Evolutionary conservation across 1,140 invertebrate genomes (phyloP).

Genomic region (Bombus superbus): DNA sequence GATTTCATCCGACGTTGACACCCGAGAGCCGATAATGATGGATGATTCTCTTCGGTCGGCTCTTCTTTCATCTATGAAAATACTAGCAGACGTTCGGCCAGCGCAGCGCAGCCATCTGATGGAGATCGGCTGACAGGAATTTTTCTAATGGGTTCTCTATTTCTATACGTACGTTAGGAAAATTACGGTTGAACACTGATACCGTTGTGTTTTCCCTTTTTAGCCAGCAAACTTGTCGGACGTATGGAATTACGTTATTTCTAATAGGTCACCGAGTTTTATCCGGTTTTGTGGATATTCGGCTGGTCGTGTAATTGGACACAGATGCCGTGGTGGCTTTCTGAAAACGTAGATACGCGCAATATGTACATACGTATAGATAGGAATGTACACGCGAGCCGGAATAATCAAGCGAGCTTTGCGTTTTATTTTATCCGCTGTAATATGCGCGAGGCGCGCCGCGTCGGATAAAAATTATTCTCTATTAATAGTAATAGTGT

Average conservation of each 20-base stretch:
- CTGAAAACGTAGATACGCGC: not conserved
- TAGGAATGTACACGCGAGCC: not conserved
- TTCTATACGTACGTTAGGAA: not conserved
- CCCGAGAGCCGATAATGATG: constrained; percentile 41
- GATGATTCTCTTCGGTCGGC: not conserved
- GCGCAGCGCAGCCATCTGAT: not conserved
- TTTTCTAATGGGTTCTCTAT: not conserved
- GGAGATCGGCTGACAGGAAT: not conserved
- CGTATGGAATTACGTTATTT: constrained; percentile 18
- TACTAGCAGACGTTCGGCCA: not conserved
- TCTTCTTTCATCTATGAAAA: constrained; percentile 8
- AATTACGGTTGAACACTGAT: not conserved
- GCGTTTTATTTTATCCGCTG: not conserved
- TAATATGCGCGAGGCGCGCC: not conserved
- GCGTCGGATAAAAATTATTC: constrained; percentile 29
- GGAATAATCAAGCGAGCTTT: not conserved
- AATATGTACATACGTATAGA: not conserved
- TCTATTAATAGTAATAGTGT: constrained; percentile 27
- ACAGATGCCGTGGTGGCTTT: constrained; percentile 24
- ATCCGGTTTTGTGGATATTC: constrained; percentile 42
- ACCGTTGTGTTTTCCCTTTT: not conserved
- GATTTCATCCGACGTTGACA: constrained; percentile 41
- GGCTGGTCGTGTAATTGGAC: constrained; percentile 43
- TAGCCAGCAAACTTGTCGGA: not conserved
- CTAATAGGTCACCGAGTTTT: constrained; percentile 40